Base-by-base conservation (phyloP, 2,888 invertebrate species). In the Phaedon cochleariae region DNA sequence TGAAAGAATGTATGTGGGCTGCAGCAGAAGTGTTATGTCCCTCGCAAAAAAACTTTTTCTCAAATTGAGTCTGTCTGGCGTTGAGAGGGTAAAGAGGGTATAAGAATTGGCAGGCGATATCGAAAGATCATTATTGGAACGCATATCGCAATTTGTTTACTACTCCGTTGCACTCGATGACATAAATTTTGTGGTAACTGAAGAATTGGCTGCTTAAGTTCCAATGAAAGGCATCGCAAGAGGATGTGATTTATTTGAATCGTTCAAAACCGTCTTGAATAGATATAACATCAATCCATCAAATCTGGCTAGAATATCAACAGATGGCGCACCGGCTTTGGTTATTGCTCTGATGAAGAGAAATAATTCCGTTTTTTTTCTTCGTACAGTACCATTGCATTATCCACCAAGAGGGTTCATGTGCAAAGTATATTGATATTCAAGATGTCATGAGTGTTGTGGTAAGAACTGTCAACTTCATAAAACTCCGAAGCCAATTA, bases 401-500 rank as follows among this genome's bases (percentile, higher is more conserved):
- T 46, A 45, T 58, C 26, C 52, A 65, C 22, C 65, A 65, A 52
- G 49, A 62, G 41, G 57, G 55, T 37, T 51, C 62, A 37, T 62
- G 64, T 34, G 48, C 59, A 9, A 59, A 66, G 57, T 62, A 53
- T 20, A n/a, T 59, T 26, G 37, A 59, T 53, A 62, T 54, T 45
- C 22, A 60, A 59, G 37, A 54, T 31, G 61, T 67, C 31, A 60
- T 66, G 48, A 64, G 58, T 26, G 49, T 59, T 21, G 51, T 70
- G 34, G 41, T 70, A 51, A 67, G 65, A 67, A 34, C 54, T 48
- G 63, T 65, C 46, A 71, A 71, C 65, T 68, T 68, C 55, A 69
- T 71, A 48, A 65, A 66, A 48, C 68, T 67, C 52, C 26, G 59
- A 4, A 65, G 67, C 31, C n/a, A n/a, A n/a, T 61, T 69, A 22